A percentile compares a stretch with the other conserved stretches of the same genome.
phyloP scores from a whole-genome alignment of 2,797 vertebrate species.

The Cephalopachus bancanus region DNA sequence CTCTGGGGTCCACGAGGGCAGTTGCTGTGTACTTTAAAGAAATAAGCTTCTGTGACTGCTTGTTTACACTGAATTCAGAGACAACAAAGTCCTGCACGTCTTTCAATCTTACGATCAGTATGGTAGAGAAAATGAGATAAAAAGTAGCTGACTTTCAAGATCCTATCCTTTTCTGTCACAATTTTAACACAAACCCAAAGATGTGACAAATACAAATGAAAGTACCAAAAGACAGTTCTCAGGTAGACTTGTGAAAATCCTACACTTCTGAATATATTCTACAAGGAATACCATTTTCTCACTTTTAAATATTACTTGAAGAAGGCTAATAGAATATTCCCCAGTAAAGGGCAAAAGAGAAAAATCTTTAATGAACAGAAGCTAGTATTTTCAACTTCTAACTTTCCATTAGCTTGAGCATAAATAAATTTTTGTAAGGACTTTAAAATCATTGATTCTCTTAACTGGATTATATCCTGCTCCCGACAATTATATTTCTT shows the following conservation, averaged over 20 bases:
- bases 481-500: not conserved
- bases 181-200: not conserved
- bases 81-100: not conserved
- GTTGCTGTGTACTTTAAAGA: not conserved
- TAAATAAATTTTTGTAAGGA: not conserved
- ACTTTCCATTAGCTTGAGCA: not conserved
- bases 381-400: conserved; percentile 21
- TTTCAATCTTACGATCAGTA: not conserved
- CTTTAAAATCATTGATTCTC: conserved; percentile 46
- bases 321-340: not conserved
- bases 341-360: conserved; percentile 56
- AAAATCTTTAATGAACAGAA: conserved; percentile 34
- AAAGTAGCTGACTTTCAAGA: not conserved
- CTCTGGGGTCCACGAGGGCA: not conserved
- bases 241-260: not conserved
- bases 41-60: not conserved
- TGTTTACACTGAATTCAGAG: not conserved
- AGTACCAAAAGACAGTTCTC: not conserved
- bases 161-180: not conserved
- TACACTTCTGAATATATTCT: conserved; percentile 5
- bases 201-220: not conserved
- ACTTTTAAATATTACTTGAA: conserved; percentile 54
- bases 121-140: not conserved
- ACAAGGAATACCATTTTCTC: not conserved
- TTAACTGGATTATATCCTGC: not conserved